Evolutionary conservation across 2,888 invertebrate genomes (phyloP), one percentile per base, ranked within the genome.

Genomic region (Amblyjoppa proteus): DNA sequence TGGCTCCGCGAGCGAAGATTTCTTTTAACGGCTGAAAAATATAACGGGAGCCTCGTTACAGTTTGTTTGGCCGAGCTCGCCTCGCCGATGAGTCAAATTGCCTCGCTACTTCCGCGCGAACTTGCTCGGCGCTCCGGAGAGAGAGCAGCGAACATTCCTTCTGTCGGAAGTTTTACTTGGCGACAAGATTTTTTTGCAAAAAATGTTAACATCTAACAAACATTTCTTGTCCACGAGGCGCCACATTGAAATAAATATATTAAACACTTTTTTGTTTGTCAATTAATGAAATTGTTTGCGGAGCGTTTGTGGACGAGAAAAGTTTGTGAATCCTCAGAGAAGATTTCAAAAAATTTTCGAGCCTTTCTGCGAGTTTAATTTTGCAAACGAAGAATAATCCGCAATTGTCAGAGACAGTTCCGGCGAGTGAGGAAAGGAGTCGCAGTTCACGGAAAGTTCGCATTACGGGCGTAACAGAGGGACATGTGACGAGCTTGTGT

Each of bases 401-500:
- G 45, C 64, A 64, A 58, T 64, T 16, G 34, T 64, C 34, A 11
- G 34, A 64, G 64, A n/a, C 0, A 16, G 11, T 4, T 61, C 11
- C 7, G 5, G 16, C 13, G 61, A 31, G 13, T 3, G 28, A 61
- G 16, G 28, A 61, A 31, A 61, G 1, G n/a, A 64, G 64, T n/a
- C 16, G 61, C 61, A 61, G 16, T 34, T 31, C 2, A 34, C 31
- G 31, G 16, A n/a, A n/a, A n/a, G 6, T 31, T 6, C 31, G 34
- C 16, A 16, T 31, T 61, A 61, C 61, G 31, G 13, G 31, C 31
- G 16, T 31, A 16, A 4, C 64, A n/a, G 31, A 1, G 61, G 3
- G 31, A 16, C 80, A 74, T 83, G 85, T 86, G 80, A 83, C 38
- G 69, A 73, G 74, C 49, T 77, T 93, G 91, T 93, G 90, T 93